These are phyloP conservation scores for Archips xylosteana DNA, from an alignment of 2,888 invertebrate genomes.

Conservation along the genomic window DNA sequence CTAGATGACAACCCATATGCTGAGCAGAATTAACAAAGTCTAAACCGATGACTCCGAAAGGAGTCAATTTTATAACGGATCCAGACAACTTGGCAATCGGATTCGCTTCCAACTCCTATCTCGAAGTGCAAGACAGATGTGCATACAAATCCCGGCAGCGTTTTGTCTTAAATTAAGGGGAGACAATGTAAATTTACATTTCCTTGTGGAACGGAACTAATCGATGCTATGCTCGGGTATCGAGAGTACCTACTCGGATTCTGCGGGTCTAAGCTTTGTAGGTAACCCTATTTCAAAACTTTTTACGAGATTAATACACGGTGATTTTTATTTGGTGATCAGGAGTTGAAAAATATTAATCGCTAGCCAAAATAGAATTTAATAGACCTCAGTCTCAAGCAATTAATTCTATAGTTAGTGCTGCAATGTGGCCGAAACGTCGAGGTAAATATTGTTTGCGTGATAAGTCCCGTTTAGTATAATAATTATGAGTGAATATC, in stretches of 20 bases:
- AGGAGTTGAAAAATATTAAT: too few species aligned
- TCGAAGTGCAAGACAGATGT: slow-evolving; percentile 34
- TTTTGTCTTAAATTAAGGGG: slow-evolving; percentile 35
- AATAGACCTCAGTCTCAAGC: too few species aligned
- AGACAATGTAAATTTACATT: slow-evolving; percentile 41
- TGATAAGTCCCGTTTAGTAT: too few species aligned
- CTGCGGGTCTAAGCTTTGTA: not conserved
- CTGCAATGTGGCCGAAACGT: too few species aligned
- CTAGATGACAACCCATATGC: not conserved
- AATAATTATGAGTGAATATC: too few species aligned
- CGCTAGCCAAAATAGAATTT: too few species aligned
- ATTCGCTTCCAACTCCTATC: not conserved
- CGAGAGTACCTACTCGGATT: not conserved
- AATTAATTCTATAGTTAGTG: too few species aligned
- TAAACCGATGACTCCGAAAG: not conserved
- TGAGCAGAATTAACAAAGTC: slow-evolving; percentile 25
- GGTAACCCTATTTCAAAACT: too few species aligned
- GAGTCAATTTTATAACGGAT: slow-evolving; percentile 18
- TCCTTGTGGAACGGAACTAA: slow-evolving; percentile 22
- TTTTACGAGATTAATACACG: too few species aligned
- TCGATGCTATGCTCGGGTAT: not conserved
- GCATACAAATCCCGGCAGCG: slow-evolving; percentile 34
- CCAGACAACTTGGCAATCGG: slow-evolving; percentile 18
- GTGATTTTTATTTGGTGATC: too few species aligned
- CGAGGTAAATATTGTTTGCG: too few species aligned